phyloP scores from a whole-genome alignment of 2,113 vertebrate genomes.

The Apteryx owenii region DNA sequence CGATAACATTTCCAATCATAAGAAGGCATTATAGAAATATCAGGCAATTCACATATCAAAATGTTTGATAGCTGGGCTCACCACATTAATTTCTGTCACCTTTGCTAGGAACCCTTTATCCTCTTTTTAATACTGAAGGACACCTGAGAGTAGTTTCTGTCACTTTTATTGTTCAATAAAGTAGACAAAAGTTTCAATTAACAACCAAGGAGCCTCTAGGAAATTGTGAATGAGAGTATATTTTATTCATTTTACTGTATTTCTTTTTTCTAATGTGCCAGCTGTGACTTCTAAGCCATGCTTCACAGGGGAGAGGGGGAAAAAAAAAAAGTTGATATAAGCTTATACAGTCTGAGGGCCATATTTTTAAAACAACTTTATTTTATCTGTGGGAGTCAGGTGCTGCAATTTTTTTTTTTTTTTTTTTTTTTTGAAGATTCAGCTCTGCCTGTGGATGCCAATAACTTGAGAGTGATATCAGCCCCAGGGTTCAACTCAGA shows the following conservation, averaged over 20 bases:
- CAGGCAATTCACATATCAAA: conserved; percentile 87
- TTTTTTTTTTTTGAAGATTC: neutral
- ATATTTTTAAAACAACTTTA: conserved; percentile 9
- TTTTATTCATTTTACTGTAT: conserved; percentile 83
- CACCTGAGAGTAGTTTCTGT: conserved; percentile 83
- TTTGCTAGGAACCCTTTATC: conserved; percentile 80
- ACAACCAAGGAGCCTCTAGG: conserved; percentile 77
- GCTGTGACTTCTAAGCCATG: conserved; percentile 64
- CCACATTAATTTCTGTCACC: conserved; percentile 83
- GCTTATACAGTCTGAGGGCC: neutral
- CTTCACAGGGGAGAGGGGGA: neutral
- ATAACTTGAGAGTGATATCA: neutral
- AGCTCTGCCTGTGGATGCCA: neutral
- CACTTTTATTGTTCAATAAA: conserved; percentile 88
- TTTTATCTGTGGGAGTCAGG: neutral
- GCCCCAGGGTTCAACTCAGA: neutral
- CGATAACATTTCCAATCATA: conserved; percentile 87
- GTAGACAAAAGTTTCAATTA: conserved; percentile 87
- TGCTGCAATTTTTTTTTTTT: neutral
- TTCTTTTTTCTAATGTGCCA: conserved; percentile 77
- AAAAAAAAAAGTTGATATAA: neutral
- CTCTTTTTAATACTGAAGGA: conserved; percentile 83
- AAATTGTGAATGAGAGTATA: conserved; percentile 80
- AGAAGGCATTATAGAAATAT: conserved; percentile 86
- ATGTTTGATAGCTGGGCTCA: conserved; percentile 86